Evolutionary conservation across 2,888 invertebrate genomes (phyloP), one percentile per base, ranked within the genome.

Genomic region (Lottia gigantea): DNA sequence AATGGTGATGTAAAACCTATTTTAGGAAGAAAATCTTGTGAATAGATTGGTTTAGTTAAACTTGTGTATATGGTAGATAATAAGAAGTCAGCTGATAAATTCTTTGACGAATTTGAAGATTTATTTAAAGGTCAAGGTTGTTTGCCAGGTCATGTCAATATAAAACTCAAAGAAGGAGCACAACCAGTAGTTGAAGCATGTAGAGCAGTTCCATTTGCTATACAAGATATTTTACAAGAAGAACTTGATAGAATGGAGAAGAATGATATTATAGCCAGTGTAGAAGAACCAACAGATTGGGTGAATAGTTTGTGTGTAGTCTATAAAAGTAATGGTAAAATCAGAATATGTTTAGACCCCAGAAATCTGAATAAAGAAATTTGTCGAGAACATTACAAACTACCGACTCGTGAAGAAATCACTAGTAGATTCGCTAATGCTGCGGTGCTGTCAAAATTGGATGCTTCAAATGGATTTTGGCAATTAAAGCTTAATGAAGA

Each of bases 271-370:
- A 77, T 80, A 19, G 46, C n/a, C 23, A 75, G 73, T 71, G 73
- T 80, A 14, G 67, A 68, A 64, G 71, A 78, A 61, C 80, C 78
- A 12, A 78, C 78, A 61, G 72, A 74, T 46, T 80, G 80, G 80
- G 79, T 79, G 12, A 78, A 67, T 68, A 68, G 73, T 6, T 25
- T 79, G 55, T 76, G 73, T n/a, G 65, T 73, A 47, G 74, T 75
- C n/a, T 40, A 71, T 62, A 75, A 76, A 68, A 62, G 67, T 49
- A 74, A 71, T 64, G 78, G 77, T 16, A 76, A 78, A 70, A 25
- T 80, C 11, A 61, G 78, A 25, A 63, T 78, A 14, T 81, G 77
- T 49, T 19, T 79, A 14, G 81, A 79, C 65, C 80, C 78, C 1
- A 69, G 64, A 62, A 75, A 78, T 49, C 45, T 81, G 45, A 81